These are phyloP conservation scores for Chirona hameri DNA, from an alignment of 2,888 invertebrate species.

Conservation along the genomic window DNA sequence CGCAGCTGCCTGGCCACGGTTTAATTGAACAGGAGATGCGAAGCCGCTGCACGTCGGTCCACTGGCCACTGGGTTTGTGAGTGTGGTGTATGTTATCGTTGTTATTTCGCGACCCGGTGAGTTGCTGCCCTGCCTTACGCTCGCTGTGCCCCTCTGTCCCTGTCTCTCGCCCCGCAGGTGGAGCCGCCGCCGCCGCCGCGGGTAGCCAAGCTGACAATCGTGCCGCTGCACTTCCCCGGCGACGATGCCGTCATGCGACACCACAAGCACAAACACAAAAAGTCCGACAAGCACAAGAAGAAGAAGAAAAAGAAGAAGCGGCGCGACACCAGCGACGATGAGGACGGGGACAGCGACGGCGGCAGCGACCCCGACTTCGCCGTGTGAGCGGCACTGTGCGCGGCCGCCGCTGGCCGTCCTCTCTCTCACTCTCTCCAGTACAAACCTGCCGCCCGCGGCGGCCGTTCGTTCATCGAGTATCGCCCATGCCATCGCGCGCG, in stretches of 20 bases:
- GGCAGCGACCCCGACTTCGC: conserved; percentile 48
- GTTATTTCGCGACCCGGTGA: too few relatives aligned
- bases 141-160: neutral
- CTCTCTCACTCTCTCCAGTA: conserved; percentile 24
- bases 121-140: neutral
- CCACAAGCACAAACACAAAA: conserved; percentile 45
- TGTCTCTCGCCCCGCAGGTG: neutral
- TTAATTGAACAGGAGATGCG: too few relatives aligned
- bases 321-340: conserved; percentile 60
- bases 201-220: conserved; percentile 54
- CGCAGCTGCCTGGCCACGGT: too few relatives aligned
- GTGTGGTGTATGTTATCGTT: too few relatives aligned
- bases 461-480: neutral
- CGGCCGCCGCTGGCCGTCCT: neutral
- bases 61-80: too few relatives aligned
- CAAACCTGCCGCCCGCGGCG: neutral
- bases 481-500: neutral
- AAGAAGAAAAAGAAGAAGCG: conserved; percentile 57
- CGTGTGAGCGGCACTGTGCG: conserved; percentile 33
- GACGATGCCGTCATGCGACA: conserved; percentile 33
- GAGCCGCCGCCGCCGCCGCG: conserved; percentile 49
- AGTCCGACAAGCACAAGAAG: conserved; percentile 50
- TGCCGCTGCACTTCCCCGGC: conserved; percentile 41
- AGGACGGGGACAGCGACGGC: conserved; percentile 51
- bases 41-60: too few relatives aligned